These are phyloP conservation scores for Excalfactoria chinensis DNA, from an alignment of 2,113 vertebrate genomes.

Conservation along the genomic window DNA sequence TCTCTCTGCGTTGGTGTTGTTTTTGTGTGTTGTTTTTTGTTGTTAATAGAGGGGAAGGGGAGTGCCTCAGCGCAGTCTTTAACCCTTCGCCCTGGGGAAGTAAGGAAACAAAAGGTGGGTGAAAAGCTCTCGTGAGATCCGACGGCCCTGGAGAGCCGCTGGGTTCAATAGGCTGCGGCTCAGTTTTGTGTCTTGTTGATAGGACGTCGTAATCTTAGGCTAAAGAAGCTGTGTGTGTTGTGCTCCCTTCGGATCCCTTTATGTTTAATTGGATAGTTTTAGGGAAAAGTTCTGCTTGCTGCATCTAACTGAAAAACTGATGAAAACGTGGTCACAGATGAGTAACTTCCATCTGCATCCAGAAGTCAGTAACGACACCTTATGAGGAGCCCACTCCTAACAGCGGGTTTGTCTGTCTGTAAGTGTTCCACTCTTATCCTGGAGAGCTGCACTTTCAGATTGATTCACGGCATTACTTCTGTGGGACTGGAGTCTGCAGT, in stretches of 20 bases:
- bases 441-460: neutral
- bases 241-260: neutral
- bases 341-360: neutral
- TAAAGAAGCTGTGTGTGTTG: neutral
- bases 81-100: neutral
- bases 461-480: neutral
- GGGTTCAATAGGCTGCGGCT: neutral
- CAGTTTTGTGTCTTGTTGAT: neutral
- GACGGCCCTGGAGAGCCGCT: neutral
- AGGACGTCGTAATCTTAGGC: neutral
- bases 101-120: neutral
- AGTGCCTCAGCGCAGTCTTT: neutral
- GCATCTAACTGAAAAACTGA: no score
- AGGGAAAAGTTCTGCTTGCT: neutral
- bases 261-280: rapidly evolving
- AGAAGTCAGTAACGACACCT: neutral
- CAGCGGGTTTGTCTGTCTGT: neutral
- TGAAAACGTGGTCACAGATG: neutral
- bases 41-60: neutral
- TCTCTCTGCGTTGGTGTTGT: neutral
- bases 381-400: neutral
- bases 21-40: neutral
- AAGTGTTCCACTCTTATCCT: neutral
- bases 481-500: neutral
- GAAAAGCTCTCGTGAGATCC: neutral